Evolutionary conservation across 1,140 invertebrate species (phyloP).

Genomic region (Bombus balteatus): DNA sequence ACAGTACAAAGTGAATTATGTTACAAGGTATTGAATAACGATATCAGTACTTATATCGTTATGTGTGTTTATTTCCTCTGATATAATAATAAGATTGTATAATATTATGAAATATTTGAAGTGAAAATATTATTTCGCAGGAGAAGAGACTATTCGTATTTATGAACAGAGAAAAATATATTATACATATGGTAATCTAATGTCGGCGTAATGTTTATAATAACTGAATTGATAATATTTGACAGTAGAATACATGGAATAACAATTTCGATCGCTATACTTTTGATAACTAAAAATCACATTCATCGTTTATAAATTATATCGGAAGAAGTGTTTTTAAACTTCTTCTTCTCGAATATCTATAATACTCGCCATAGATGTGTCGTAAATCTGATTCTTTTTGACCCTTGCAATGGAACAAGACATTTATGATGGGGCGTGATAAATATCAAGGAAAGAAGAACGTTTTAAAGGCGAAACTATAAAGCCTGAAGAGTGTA

Average conservation of each 20-base stretch:
- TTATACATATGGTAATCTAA: too few relatives aligned
- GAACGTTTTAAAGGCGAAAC: background rate
- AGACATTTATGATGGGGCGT: background rate
- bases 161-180: too few relatives aligned
- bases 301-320: background rate
- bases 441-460: background rate
- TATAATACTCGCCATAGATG: background rate
- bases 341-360: background rate
- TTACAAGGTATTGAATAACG: too few relatives aligned
- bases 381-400: background rate
- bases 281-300: background rate
- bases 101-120: too few relatives aligned
- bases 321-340: background rate
- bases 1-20: too few relatives aligned
- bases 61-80: too few relatives aligned
- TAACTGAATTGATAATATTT: too few relatives aligned
- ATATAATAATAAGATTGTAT: too few relatives aligned
- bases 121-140: too few relatives aligned
- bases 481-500: background rate
- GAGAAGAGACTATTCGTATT: too few relatives aligned
- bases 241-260: rapidly evolving
- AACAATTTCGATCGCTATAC: background rate
- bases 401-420: background rate
- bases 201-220: too few relatives aligned
- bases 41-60: too few relatives aligned